Evolutionary conservation across 2,797 vertebrate genomes (phyloP).

Genomic region (Anniella stebbinsi): DNA sequence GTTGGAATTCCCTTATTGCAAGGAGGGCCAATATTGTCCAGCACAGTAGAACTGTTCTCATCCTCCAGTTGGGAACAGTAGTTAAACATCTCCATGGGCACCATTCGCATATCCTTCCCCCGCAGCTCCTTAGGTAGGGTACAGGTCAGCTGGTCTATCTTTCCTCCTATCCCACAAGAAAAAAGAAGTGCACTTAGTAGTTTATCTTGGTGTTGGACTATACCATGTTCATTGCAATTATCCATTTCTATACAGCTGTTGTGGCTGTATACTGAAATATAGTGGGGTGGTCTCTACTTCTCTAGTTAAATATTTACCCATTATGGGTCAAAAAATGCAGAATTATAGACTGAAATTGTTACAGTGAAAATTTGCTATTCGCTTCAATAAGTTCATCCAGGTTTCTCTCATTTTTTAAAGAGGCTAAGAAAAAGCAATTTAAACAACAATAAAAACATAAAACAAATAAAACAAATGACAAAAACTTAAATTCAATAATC

Average conservation of each 20-base stretch:
- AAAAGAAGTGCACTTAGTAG: slow-evolving; percentile 52
- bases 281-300: background rate
- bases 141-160: slow-evolving; percentile 91
- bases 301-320: slow-evolving; percentile 19
- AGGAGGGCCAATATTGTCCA: slow-evolving; percentile 81
- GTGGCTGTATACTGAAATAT: background rate
- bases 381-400: background rate
- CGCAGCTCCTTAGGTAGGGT: slow-evolving; percentile 97
- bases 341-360: background rate
- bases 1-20: slow-evolving; percentile 82
- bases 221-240: background rate
- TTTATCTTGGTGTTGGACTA: background rate
- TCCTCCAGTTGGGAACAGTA: slow-evolving; percentile 96
- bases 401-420: background rate
- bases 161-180: slow-evolving; percentile 83
- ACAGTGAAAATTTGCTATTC: background rate
- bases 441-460: background rate
- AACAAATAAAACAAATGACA: background rate
- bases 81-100: slow-evolving; percentile 99
- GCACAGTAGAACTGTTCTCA: slow-evolving; percentile 84
- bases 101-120: slow-evolving; percentile 93
- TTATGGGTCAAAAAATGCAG: background rate
- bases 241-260: background rate
- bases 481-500: background rate
- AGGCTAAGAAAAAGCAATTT: background rate